These are phyloP conservation scores for Triops longicaudatus DNA, from an alignment of 1,140 invertebrate genomes.

Conservation along the genomic window DNA sequence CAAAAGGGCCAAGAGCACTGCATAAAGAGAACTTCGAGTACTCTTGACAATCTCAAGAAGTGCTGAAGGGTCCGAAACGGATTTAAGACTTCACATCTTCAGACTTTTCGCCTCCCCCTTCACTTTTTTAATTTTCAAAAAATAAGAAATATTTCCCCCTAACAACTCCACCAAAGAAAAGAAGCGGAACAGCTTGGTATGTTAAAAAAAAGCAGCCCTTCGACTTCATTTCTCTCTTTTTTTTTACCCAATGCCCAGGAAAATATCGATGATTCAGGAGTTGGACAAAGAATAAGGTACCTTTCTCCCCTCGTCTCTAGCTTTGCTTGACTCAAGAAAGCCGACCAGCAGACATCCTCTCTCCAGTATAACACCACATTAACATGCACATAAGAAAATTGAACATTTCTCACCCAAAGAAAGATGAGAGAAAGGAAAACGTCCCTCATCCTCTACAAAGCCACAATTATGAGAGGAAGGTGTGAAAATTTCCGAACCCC, in stretches of 20 bases:
- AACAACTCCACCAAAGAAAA: not conserved
- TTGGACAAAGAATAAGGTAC: not conserved
- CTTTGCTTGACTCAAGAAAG: not conserved
- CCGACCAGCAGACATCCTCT: slow-evolving; percentile 3
- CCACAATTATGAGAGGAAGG: not conserved
- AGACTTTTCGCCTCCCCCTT: not conserved
- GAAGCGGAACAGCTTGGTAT: not conserved
- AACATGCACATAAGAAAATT: not conserved
- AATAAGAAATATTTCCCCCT: not conserved
- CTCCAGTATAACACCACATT: not conserved
- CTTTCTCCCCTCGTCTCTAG: not conserved
- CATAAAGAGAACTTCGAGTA: not conserved
- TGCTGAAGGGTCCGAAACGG: slow-evolving; percentile 8
- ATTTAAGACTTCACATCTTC: not conserved
- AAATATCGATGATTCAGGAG: slow-evolving; percentile 5
- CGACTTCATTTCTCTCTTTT: not conserved
- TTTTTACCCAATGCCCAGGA: not conserved
- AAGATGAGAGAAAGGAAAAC: not conserved
- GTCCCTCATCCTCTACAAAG: not conserved
- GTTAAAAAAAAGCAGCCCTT: not conserved
- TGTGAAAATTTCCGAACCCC: not conserved
- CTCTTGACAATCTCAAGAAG: slow-evolving; percentile 15
- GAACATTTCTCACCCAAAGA: not conserved
- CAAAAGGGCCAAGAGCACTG: not conserved
- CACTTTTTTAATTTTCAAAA: not conserved